Evolutionary conservation across 2,888 invertebrate species (phyloP), one percentile per base, ranked within the genome.

Genomic region (Unio pictorum): DNA sequence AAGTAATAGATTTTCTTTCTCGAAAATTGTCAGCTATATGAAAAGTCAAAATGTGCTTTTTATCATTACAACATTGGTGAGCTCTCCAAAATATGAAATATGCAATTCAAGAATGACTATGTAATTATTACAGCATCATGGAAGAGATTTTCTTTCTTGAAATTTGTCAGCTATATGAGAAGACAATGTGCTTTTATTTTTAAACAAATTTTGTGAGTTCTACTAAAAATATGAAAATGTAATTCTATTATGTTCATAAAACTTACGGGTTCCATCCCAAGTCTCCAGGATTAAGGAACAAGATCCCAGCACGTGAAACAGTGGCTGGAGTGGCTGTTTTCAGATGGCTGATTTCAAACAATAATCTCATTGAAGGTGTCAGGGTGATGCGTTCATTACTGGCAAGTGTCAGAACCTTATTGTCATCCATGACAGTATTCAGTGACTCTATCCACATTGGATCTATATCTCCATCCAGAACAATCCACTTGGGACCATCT

Each of bases 381-480:
- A 98, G 91, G 15, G 98, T 96, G 83, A 98, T 98, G 85, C 98
- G 93, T 91, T 98, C 98, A 88, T 98, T 98, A 90, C 97, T 97
- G 45, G 98, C 98, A 81, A 98, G 91, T 1, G 98, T 98, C 81
- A 98, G 91, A 45, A 96, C 95, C 92, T 98, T 98, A 89, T 98
- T 98, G 89, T 98, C 98, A 90, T 98, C 98, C 98, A 98, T 98
- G 20, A 98, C 97, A 1, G 98, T 98, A 89, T 98, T 98, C 70
- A 98, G 91, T 17, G 97, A 97, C 89, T 98, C 98, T 83, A 98
- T 98, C 96, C 96, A 96, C 97, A 98, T 98, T 0, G 98, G 98
- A 92, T 98, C 98, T 82, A 98, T 98, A 87, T 98, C 98, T 45
- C 98, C 98, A 90, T 98, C 98, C 70, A 98, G 92, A 64, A 98